These are phyloP conservation scores for Eriosoma lanigerum DNA, from an alignment of 1,140 invertebrate species.

Conservation along the genomic window DNA sequence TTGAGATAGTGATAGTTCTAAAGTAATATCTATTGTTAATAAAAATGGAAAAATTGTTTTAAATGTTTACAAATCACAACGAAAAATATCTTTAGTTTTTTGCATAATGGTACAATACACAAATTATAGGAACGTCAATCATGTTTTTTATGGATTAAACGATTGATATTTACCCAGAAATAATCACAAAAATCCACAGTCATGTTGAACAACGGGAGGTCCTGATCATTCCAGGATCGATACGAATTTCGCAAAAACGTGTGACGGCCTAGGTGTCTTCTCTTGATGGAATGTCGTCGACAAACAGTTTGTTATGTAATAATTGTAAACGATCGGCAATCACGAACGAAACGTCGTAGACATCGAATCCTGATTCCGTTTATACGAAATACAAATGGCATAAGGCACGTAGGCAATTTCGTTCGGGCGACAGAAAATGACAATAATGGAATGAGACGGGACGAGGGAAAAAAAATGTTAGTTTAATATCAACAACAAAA, in stretches of 20 bases:
- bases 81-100: too few relatives aligned
- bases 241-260: neutral
- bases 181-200: conserved; percentile 79
- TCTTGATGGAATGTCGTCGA: neutral
- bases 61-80: too few relatives aligned
- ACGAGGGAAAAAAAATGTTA: neutral
- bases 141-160: too few relatives aligned
- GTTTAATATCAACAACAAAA: neutral
- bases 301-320: too few relatives aligned
- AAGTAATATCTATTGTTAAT: too few relatives aligned
- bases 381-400: neutral
- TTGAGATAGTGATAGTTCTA: too few relatives aligned
- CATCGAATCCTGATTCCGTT: neutral
- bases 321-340: too few relatives aligned
- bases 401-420: neutral
- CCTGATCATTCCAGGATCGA: conserved; percentile 29
- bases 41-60: too few relatives aligned
- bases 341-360: neutral
- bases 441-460: neutral
- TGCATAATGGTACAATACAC: too few relatives aligned
- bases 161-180: conserved; percentile 69
- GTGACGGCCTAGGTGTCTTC: neutral
- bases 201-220: conserved; percentile 60
- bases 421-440: neutral
- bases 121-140: too few relatives aligned